These are phyloP conservation scores for Emydura subglobosa DNA, from an alignment of 2,113 vertebrate species.

Conservation along the genomic window DNA sequence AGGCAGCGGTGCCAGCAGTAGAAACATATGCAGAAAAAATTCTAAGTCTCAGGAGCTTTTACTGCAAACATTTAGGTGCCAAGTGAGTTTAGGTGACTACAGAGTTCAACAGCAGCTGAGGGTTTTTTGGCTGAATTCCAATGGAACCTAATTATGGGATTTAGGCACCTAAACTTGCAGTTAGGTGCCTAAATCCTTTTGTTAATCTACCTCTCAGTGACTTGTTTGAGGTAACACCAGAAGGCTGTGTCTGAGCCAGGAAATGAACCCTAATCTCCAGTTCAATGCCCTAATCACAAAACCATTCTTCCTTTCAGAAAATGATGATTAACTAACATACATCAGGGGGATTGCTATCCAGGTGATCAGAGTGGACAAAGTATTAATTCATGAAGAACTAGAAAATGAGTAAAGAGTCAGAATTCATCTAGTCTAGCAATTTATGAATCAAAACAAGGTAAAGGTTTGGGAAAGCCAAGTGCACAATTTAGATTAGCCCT, in stretches of 20 bases:
- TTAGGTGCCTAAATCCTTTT: too few species aligned
- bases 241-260: background rate
- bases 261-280: slow-evolving; percentile 8
- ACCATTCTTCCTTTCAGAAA: background rate
- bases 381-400: background rate
- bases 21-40: too few species aligned
- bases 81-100: too few species aligned
- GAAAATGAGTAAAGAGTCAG: slow-evolving; percentile 13
- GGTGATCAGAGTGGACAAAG: background rate
- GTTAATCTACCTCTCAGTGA: background rate
- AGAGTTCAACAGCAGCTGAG: too few species aligned
- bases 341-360: background rate
- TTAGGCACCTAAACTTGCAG: too few species aligned
- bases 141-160: too few species aligned
- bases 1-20: too few species aligned
- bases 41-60: too few species aligned
- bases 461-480: slow-evolving; percentile 50
- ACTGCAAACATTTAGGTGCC: too few species aligned
- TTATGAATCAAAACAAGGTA: slow-evolving; percentile 32
- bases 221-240: background rate
- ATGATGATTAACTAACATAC: background rate
- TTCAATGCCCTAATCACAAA: background rate
- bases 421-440: background rate
- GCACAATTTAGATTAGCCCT: slow-evolving; percentile 30
- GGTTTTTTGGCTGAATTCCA: too few species aligned